These are phyloP conservation scores for Pygathrix nemaeus DNA, from an alignment of 2,113 vertebrate species.

Conservation along the genomic window DNA sequence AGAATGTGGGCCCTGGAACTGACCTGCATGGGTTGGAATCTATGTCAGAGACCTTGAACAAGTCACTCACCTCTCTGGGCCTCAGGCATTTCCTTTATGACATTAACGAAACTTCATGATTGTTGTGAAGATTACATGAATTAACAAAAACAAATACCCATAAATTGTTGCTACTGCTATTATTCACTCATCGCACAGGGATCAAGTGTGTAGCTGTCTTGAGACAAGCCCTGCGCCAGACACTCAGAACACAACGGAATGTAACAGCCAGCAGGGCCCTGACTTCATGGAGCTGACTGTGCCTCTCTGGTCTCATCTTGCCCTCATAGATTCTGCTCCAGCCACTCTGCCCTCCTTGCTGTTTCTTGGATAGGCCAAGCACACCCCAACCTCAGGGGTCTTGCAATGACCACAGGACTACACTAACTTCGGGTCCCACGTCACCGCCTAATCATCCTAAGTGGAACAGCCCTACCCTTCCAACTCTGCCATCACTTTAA, in stretches of 20 bases:
- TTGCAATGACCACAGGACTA: accelerated
- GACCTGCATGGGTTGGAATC: background rate
- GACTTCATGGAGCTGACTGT: background rate
- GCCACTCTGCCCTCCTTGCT: background rate
- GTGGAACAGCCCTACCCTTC: background rate
- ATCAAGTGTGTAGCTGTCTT: background rate
- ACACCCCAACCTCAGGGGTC: background rate
- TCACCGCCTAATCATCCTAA: background rate
- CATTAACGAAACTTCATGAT: background rate
- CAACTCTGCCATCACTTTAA: background rate
- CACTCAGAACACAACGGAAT: accelerated
- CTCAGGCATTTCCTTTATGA: background rate
- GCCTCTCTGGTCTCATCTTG: background rate
- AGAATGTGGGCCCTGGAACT: background rate
- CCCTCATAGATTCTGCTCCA: background rate
- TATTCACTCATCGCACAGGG: background rate
- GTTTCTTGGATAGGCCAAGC: background rate
- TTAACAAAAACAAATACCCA: background rate
- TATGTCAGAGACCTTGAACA: background rate
- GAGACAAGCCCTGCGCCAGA: accelerated
- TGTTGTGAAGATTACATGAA: background rate
- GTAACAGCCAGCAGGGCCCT: background rate
- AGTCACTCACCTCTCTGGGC: too few species aligned
- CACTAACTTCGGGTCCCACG: background rate
- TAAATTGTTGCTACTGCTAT: too few species aligned